These are phyloP conservation scores for Trissoscelio sp. DNA, from an alignment of 2,888 invertebrate genomes.

Conservation along the genomic window DNA sequence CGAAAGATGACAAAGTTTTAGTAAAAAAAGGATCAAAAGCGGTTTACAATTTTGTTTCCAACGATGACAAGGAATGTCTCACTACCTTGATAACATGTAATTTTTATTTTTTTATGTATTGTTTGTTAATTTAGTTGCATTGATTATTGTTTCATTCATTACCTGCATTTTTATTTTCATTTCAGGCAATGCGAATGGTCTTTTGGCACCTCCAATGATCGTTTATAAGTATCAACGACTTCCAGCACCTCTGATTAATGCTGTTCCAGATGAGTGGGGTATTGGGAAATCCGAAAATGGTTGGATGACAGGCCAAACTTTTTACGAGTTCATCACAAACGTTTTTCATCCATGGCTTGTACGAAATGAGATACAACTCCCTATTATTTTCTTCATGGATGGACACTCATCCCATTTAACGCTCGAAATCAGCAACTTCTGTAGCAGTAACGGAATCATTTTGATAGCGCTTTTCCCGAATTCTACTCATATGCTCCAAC, in stretches of 20 bases:
- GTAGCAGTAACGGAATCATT: slow-evolving; percentile 73
- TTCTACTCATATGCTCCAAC: slow-evolving; percentile 80
- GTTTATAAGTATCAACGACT: slow-evolving; percentile 72
- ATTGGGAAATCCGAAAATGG: slow-evolving; percentile 81
- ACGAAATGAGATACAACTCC: slow-evolving; percentile 76
- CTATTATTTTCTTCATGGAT: slow-evolving; percentile 81
- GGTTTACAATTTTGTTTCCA: slow-evolving; percentile 6
- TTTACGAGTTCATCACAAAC: slow-evolving; percentile 81
- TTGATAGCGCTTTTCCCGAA: slow-evolving; percentile 79
- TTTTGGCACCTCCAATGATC: slow-evolving; percentile 73
- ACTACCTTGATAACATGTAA: slow-evolving; percentile 31
- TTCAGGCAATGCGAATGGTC: slow-evolving; percentile 72
- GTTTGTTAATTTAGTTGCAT: neutral
- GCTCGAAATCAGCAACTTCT: slow-evolving; percentile 79
- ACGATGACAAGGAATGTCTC: slow-evolving; percentile 40
- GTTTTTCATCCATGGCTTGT: slow-evolving; percentile 80
- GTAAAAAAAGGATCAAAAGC: slow-evolving; percentile 32
- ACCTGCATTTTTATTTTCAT: neutral
- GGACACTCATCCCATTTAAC: slow-evolving; percentile 81
- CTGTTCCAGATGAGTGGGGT: slow-evolving; percentile 78
- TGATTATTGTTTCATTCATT: too few relatives aligned
- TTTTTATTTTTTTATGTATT: neutral
- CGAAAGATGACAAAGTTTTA: slow-evolving; percentile 61
- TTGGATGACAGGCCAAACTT: slow-evolving; percentile 82
- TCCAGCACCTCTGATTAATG: slow-evolving; percentile 70